Percentiles rank a stretch among this genome's conserved stretches.
These are phyloP conservation scores for Thymelicus sylvestris DNA, from an alignment of 2,888 invertebrate genomes.

Conservation along the genomic window DNA sequence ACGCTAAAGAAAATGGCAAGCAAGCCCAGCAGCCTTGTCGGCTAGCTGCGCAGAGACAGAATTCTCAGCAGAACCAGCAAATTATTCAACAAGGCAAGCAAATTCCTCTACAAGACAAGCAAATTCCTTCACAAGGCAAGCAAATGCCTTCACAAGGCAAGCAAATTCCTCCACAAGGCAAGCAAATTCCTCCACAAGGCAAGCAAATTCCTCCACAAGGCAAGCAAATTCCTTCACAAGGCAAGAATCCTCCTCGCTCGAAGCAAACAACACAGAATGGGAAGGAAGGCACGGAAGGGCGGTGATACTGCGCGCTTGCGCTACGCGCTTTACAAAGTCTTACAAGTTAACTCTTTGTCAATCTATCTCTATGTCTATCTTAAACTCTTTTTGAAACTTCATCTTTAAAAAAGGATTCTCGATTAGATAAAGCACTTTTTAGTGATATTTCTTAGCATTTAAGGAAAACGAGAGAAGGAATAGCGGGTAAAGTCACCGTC, in stretches of 20 bases:
- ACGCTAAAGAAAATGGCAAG: conserved; percentile 49
- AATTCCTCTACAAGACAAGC: conserved; percentile 24
- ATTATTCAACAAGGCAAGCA: conserved; percentile 43
- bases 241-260: not conserved
- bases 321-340: conserved; percentile 40
- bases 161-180: not conserved
- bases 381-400: conserved; percentile 6
- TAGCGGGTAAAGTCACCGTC: too few species aligned
- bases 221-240: not conserved
- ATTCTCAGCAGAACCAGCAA: conserved; percentile 44
- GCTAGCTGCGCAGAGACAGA: conserved; percentile 39
- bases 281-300: conserved; percentile 30
- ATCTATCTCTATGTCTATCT: conserved; percentile 19
- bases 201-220: conserved; percentile 41
- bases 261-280: conserved; percentile 14
- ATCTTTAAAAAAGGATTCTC: not conserved
- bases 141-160: conserved; percentile 28
- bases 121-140: conserved; percentile 44
- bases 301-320: conserved; percentile 49
- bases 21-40: conserved; percentile 42
- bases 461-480: not conserved
- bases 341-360: conserved; percentile 30
- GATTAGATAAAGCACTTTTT: not conserved
- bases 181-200: conserved; percentile 39
- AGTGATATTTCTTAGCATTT: not conserved